Percentiles rank a stretch among this genome's conserved stretches.
Evolutionary conservation across 2,113 vertebrate genomes (phyloP).

Genomic region (Dicentrarchus labrax): DNA sequence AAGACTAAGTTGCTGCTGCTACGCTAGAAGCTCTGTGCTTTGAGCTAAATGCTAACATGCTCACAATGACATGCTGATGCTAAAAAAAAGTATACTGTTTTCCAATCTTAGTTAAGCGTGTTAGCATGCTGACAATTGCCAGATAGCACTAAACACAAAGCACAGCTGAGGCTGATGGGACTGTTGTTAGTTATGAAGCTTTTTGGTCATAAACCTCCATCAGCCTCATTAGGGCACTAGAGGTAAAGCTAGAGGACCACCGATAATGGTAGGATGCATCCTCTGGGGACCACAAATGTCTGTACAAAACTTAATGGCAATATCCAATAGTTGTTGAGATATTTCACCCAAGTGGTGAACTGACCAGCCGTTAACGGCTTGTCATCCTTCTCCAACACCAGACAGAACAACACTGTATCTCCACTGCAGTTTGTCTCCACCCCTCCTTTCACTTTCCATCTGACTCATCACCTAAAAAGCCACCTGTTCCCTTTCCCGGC

Average conservation of each 20-base stretch:
- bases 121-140: too few species aligned
- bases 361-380: not conserved
- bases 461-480: conserved; percentile 21
- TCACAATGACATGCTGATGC: not conserved
- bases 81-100: not conserved
- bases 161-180: too few species aligned
- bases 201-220: too few species aligned
- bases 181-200: too few species aligned
- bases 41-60: not conserved
- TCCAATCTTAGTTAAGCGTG: too few species aligned
- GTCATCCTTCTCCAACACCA: not conserved
- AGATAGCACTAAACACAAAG: too few species aligned
- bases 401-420: not conserved
- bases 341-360: not conserved
- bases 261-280: too few species aligned
- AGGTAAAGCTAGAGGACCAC: not conserved
- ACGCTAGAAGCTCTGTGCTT: too few species aligned
- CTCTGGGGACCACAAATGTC: not conserved
- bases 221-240: too few species aligned
- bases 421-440: not conserved
- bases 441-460: conserved; percentile 5
- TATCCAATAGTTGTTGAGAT: not conserved
- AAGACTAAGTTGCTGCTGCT: too few species aligned
- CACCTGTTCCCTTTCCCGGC: conserved; percentile 37
- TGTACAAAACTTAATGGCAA: not conserved